Evolutionary conservation across 1,140 invertebrate species (phyloP).

Genomic region (Aphelenchoides avenae): DNA sequence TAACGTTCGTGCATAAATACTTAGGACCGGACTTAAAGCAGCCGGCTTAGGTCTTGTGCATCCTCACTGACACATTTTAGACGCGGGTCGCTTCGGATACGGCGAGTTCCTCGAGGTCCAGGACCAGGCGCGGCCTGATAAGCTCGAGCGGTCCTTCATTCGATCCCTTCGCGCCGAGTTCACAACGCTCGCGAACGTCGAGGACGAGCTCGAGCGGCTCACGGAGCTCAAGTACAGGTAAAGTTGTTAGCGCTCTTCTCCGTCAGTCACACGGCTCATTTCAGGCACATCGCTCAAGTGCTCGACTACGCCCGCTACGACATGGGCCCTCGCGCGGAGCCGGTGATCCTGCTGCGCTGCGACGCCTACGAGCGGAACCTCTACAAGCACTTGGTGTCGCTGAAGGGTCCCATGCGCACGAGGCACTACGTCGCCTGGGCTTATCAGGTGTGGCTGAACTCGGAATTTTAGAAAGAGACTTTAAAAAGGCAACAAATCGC

Average conservation of each 20-base stretch:
- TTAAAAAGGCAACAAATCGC: too few relatives aligned
- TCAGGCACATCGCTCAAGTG: slow-evolving; percentile 7
- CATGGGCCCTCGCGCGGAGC: background rate
- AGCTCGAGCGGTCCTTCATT: slow-evolving; percentile 6
- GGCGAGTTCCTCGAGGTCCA: slow-evolving; percentile 3
- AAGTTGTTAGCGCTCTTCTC: background rate
- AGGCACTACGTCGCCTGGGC: slow-evolving; percentile 13
- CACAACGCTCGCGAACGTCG: background rate
- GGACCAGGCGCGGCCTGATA: background rate
- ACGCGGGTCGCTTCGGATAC: slow-evolving; percentile 14
- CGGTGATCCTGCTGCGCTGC: slow-evolving; percentile 7
- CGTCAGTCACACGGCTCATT: background rate
- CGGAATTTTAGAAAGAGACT: background rate
- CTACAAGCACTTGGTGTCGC: slow-evolving; percentile 1
- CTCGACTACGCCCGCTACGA: slow-evolving; percentile 4
- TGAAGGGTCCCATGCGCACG: background rate
- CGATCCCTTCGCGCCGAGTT: slow-evolving; percentile 8
- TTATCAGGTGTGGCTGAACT: slow-evolving; percentile 1
- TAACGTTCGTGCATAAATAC: too few relatives aligned
- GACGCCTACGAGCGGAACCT: background rate
- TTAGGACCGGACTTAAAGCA: too few relatives aligned
- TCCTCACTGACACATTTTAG: background rate
- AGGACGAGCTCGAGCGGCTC: slow-evolving; percentile 10
- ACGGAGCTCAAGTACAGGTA: slow-evolving; percentile 14
- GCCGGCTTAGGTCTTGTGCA: too few relatives aligned